These are phyloP conservation scores for Cantharis lateralis DNA, from an alignment of 2,888 invertebrate genomes.

Conservation along the genomic window DNA sequence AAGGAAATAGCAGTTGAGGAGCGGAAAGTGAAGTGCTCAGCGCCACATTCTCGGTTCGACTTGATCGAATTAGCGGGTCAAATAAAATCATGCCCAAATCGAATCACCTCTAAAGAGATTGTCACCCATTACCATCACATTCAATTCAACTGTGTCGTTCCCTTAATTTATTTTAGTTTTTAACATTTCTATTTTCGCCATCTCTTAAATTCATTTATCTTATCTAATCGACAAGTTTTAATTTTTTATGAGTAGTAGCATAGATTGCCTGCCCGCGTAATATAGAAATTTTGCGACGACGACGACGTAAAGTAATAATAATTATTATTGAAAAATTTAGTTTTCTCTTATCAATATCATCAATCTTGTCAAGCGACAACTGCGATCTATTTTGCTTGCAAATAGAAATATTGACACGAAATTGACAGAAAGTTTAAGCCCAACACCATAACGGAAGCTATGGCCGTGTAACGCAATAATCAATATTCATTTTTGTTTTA, in stretches of 20 bases:
- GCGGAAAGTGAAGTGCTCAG: constrained; percentile 31
- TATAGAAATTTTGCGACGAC: no score
- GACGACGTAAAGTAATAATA: background rate
- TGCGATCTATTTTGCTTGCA: background rate
- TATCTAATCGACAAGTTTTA: background rate
- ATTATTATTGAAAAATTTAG: background rate
- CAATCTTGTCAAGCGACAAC: background rate
- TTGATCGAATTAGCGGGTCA: constrained; percentile 55
- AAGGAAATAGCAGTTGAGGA: constrained; percentile 31
- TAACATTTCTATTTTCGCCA: constrained; percentile 1
- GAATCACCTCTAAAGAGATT: constrained; percentile 55
- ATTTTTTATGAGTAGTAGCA: no score
- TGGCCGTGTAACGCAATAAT: background rate
- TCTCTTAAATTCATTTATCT: background rate
- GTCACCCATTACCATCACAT: constrained; percentile 55
- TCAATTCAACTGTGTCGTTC: constrained; percentile 44
- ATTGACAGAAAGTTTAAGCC: background rate
- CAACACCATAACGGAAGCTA: background rate
- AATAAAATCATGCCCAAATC: constrained; percentile 55
- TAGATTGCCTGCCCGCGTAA: no score
- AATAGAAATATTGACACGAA: background rate
- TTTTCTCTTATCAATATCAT: background rate
- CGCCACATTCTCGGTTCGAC: constrained; percentile 28
- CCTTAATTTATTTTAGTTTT: constrained; percentile 26
- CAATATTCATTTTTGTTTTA: background rate